These are phyloP conservation scores for Bombus pascuorum DNA, from an alignment of 1,140 invertebrate genomes.

Conservation along the genomic window DNA sequence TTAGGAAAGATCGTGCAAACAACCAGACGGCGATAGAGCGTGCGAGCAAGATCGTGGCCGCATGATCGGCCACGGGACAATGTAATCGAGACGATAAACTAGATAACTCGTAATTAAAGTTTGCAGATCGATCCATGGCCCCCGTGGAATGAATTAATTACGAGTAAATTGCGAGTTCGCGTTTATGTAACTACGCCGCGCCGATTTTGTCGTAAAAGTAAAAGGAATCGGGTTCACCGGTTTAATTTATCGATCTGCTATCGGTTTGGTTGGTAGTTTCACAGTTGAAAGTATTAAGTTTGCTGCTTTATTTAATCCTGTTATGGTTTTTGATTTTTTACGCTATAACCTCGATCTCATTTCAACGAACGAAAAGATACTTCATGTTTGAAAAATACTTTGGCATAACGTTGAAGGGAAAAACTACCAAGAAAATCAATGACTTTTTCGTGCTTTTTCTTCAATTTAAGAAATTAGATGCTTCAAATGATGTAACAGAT, in stretches of 20 bases:
- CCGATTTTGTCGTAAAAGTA: constrained; percentile 27
- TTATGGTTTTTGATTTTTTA: not conserved
- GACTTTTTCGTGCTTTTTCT: no score
- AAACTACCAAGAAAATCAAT: no score
- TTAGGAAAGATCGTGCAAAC: constrained; percentile 36
- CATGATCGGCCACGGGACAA: constrained; percentile 46
- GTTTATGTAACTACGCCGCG: constrained; percentile 16
- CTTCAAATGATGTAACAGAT: no score
- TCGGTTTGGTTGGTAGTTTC: not conserved
- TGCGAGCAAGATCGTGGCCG: constrained; percentile 5
- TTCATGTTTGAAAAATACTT: no score
- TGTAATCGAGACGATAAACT: constrained; percentile 50
- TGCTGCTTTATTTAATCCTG: not conserved
- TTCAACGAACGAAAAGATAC: no score
- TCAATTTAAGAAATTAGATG: no score
- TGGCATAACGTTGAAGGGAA: no score
- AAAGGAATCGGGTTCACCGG: constrained; percentile 4
- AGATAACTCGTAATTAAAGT: constrained; percentile 50
- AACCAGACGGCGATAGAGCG: not conserved
- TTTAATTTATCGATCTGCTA: not conserved
- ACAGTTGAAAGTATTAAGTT: not conserved
- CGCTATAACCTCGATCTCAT: no score
- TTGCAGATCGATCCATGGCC: constrained; percentile 33
- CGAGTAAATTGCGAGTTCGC: constrained; percentile 31
- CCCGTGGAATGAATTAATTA: constrained; percentile 48